These are phyloP conservation scores for Gobio occitaniae DNA, from an alignment of 2,797 vertebrate species.

Conservation along the genomic window DNA sequence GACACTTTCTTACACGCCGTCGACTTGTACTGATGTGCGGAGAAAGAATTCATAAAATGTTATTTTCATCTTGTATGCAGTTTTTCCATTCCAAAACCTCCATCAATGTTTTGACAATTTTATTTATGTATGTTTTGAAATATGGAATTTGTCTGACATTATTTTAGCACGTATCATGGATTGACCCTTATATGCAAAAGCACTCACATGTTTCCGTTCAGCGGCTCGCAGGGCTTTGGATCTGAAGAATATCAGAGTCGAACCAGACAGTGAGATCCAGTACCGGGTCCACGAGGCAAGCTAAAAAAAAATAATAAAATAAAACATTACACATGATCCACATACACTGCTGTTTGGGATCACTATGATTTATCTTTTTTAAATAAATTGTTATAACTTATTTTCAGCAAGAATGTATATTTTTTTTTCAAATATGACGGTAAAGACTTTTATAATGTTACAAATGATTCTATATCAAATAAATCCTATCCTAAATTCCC, in stretches of 20 bases:
- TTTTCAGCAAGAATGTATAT: neutral
- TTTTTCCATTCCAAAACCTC: neutral
- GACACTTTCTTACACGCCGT: constrained; percentile 91
- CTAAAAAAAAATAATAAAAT: constrained; percentile 70
- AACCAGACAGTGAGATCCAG: constrained; percentile 91
- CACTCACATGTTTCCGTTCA: constrained; percentile 91
- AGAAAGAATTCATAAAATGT: neutral
- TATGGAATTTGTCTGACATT: neutral
- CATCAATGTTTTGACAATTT: neutral
- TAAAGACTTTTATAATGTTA: neutral
- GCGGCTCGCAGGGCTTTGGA: constrained; percentile 91
- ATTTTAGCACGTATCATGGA: neutral
- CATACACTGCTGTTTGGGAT: neutral
- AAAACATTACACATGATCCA: neutral
- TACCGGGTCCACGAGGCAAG: constrained; percentile 93
- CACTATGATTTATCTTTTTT: no score
- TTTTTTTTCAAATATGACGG: neutral
- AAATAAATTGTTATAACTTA: neutral
- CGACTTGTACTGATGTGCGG: constrained; percentile 86
- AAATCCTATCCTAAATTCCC: neutral
- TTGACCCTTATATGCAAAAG: neutral
- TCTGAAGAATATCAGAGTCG: constrained; percentile 88
- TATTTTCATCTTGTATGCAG: neutral
- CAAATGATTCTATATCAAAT: neutral
- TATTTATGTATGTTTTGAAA: neutral